Evolutionary conservation across 2,113 vertebrate genomes (phyloP), one percentile per base, ranked within the genome.

Genomic region (Alethe diademata): DNA sequence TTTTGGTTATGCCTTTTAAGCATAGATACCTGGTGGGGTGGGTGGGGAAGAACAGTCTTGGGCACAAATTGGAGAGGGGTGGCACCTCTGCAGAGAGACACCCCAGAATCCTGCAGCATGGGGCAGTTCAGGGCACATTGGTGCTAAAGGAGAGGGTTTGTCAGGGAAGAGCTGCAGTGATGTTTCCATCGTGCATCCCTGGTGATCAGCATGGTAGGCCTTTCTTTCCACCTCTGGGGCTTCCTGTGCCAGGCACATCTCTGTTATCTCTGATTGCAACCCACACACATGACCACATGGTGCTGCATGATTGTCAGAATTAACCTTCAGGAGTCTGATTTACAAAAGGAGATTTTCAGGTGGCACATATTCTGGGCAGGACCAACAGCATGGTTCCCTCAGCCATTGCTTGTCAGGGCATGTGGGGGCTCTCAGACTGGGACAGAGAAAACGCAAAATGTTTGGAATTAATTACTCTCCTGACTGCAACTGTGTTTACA

Each of bases 121-220:
- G 28, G 5, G 26, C 3, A 2, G 36, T 14, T 75, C 70, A 57
- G 65, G 4, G 19, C 35, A 45, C 0, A 0, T 9, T 2, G 6
- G 24, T 23, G n/a, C 24, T 33, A 6, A 78, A 60, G 53, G 20
- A 87, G 28, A 57, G 25, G 17, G 2, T 18, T 31, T 60, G 8
- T 12, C 17, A 53, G 42, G 48, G 16, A 53, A 48, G 50, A 57
- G 7, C 70, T 82, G 70, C 20, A 47, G 20, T 4, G 20, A 67
- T 17, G 8, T 14, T 67, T 57, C 50, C 38, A 61, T 3, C 0
- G 0, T 5, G n/a, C 54, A 54, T 13, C 54, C 54, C 47, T 40
- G 40, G 38, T 40, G n/a, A 40, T 24, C 38, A 67, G n/a, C n/a
- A 89, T 0, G 0, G 51, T 7, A 33, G 35, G 35, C 19, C 33